Evolutionary conservation across 2,888 invertebrate species (phyloP), one percentile per base, ranked within the genome.

Genomic region (Adelphocoris suturalis): DNA sequence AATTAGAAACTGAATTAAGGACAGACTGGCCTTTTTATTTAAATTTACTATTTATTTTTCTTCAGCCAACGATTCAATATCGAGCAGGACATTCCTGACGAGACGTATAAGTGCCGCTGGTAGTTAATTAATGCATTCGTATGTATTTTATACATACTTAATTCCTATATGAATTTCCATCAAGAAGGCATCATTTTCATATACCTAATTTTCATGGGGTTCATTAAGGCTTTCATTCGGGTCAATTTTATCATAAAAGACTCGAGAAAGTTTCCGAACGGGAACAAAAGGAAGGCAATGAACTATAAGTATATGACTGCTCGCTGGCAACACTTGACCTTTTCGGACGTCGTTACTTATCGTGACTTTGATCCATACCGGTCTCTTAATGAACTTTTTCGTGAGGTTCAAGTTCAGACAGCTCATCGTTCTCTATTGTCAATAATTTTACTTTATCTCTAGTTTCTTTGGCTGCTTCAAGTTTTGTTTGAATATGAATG

Each of bases 241-340:
- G 68, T 23, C 68, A 19, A 68, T 68, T 27, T 7, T 23, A 19
- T 12, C 19, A 12, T 68, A 2, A 23, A 23, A 13, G 23, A 68
- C 68, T 9, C 23, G 27, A 27, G 68, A 57, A 57, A 68, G 68
- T 68, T 68, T 19, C 27, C 13, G 68, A 68, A 12, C 14, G 68
- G 68, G 68, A 11, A 23, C 68, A 68, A 68, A 68, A 19, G 68
- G 19, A 68, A 68, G 68, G 12, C 27, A 68, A 68, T 68, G 68
- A 68, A 68, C 68, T n/a, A 23, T 19, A 68, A 19, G 68, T 27
- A n/a, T 27, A 37, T 37, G 37, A 37, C 2, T 37, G 61, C 19
- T 23, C 23, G 68, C 12, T 23, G 27, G 68, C 68, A 23, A 27
- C 16, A 52, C 12, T 68, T 68, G 68, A 68, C 68, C 68, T 68